These are phyloP conservation scores for Cynopterus sphinx DNA, from an alignment of 2,797 vertebrate species.

Conservation along the genomic window DNA sequence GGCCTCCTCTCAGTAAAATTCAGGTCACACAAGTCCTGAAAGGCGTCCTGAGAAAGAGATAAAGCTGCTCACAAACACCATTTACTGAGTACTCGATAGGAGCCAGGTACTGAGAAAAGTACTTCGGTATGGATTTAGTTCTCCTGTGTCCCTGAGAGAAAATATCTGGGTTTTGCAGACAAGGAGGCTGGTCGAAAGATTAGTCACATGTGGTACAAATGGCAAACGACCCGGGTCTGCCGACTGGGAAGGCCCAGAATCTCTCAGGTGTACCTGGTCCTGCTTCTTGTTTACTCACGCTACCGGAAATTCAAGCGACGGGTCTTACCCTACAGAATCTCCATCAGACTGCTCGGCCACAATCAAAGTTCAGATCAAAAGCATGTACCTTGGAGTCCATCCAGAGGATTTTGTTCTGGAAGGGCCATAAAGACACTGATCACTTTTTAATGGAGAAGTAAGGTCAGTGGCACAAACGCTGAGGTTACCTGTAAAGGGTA, in stretches of 20 bases:
- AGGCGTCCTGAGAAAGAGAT: not conserved
- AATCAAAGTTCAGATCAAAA: not conserved
- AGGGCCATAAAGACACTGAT: not conserved
- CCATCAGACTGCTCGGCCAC: not conserved
- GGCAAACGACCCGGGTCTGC: not conserved
- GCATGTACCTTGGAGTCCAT: conserved; percentile 29
- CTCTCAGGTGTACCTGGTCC: not conserved
- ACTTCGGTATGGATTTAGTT: not conserved
- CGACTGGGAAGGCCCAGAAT: not conserved
- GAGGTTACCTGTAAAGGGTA: not conserved
- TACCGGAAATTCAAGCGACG: not conserved
- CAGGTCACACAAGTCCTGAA: not conserved
- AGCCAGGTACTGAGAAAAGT: not conserved
- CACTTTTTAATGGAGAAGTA: not conserved
- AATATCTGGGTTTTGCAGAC: not conserved
- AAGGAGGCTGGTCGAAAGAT: not conserved
- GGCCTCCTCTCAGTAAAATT: not conserved
- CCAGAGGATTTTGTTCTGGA: conserved; percentile 14
- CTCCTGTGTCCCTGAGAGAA: not conserved
- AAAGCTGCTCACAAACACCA: not conserved
- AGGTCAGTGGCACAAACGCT: not conserved
- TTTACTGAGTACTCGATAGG: not conserved
- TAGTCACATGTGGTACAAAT: not conserved
- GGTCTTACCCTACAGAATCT: not conserved
- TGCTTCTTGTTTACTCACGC: not conserved